Evolutionary conservation across 2,797 vertebrate species (phyloP), one percentile per base, ranked within the genome.

Genomic region (Lithobates sylvaticus): DNA sequence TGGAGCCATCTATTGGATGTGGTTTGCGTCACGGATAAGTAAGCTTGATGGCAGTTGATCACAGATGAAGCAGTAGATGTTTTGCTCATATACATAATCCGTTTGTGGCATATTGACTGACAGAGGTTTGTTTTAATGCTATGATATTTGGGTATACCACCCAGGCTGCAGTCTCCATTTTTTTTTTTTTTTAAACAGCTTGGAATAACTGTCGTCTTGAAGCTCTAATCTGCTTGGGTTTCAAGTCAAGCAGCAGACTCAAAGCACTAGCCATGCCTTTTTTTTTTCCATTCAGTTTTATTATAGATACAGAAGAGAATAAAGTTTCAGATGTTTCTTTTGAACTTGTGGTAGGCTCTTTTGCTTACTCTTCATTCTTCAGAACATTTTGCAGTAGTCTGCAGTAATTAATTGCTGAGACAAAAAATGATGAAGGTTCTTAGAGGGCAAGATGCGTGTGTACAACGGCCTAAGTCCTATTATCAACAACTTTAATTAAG

Each of bases 341-440:
- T 67, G 65, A 67, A 67, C 65, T 67, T 67, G 65, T 29, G 65
- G 65, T 29, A 67, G 27, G 65, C 65, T 67, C 26, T 67, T 67
- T 67, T 67, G 65, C 65, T 29, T 67, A 67, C 65, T 67, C 26
- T 67, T 67, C 65, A 67, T 67, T 67, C 65, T 67, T 67, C 65
- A 67, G 65, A 67, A 15, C 65, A 67, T 67, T 67, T 67, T 29
- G n/a, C 65, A 26, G 54, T 61, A 61, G 65, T 67, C 65, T 67
- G 27, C 65, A 67, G 65, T 29, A 67, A 29, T 67, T 67, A 26
- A 26, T 67, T 67, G 65, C 65, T 15, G 65, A 67, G 65, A 67
- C 65, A 67, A 67, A 67, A 47, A 67, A 67, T 29, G 65, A 67
- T 67, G 65, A 67, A 67, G 65, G 65, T 67, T 29, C 65, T 67